Percentiles rank a stretch among this genome's conserved stretches.
phyloP scores from a whole-genome alignment of 1,140 invertebrate species.

The Drosophila azteca region DNA sequence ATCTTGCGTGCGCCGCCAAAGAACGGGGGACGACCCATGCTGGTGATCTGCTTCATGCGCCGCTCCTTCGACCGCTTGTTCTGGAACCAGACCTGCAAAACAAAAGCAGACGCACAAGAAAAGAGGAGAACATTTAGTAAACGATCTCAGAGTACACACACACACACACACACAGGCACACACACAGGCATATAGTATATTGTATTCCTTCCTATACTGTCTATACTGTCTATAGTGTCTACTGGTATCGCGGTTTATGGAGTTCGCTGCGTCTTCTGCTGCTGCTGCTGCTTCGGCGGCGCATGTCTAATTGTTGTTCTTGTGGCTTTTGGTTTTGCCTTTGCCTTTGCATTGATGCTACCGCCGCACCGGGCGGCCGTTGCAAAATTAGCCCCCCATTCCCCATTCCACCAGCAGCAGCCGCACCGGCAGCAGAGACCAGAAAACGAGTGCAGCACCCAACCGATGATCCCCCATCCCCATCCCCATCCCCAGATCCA shows the following conservation, averaged over 20 bases:
- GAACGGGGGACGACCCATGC: slow-evolving; percentile 95
- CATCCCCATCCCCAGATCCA: too few relatives aligned
- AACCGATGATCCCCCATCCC: neutral
- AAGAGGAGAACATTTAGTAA: slow-evolving; percentile 2
- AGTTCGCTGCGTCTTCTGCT: neutral
- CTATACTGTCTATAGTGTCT: neutral
- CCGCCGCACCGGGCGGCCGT: slow-evolving; percentile 74
- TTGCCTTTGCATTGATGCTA: slow-evolving; percentile 63
- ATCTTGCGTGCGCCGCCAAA: slow-evolving; percentile 95
- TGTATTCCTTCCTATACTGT: neutral
- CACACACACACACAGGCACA: too few relatives aligned
- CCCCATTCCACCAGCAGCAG: neutral
- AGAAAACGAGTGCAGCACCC: slow-evolving; percentile 14
- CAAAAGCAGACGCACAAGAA: too few relatives aligned
- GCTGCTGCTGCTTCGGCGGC: slow-evolving; percentile 18
- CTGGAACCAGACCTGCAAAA: slow-evolving; percentile 98
- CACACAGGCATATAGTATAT: too few relatives aligned
- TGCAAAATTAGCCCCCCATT: slow-evolving; percentile 69
- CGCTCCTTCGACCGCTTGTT: slow-evolving; percentile 98
- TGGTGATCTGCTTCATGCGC: slow-evolving; percentile 95
- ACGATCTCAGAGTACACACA: too few relatives aligned
- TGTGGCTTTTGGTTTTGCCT: slow-evolving; percentile 18
- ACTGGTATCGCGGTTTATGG: neutral
- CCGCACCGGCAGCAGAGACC: neutral
- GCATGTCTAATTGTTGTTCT: slow-evolving; percentile 61